Evolutionary conservation across 2,888 invertebrate species (phyloP), one percentile per base, ranked within the genome.

Genomic region (Molanna angustata): DNA sequence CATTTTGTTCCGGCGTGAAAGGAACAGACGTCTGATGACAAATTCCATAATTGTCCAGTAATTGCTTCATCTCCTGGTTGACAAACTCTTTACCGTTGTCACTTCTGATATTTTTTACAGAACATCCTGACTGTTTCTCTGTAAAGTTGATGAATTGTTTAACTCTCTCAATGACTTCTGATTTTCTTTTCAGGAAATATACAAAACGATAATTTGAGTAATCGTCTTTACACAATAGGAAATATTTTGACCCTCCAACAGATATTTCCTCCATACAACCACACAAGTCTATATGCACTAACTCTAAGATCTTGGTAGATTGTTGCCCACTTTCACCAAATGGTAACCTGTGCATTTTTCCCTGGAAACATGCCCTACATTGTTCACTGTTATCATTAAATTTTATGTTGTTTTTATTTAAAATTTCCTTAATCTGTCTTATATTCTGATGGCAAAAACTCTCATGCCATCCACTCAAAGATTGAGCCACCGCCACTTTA

Each of bases 1-100:
- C 37, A 37, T 37, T 37, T 13, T 37, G 37, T 37, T 37, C 37
- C 7, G 37, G 37, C 3, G 37, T 37, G 13, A 17, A 37, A 11
- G 37, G 2, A 3, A 37, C 18, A 3, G 37, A 17, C 11, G 3
- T 37, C 17, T 37, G 37, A 11, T 37, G 37, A 16, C 18, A 18
- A 17, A 37, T 37, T 3, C 37, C 37, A 37, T 16, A 4, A 17
- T 37, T 37, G 3, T 16, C 7, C 4, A 37, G 4, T 17, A 17
- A 37, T 37, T 37, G 17, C 3, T 17, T 13, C 37, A 37, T 37
- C 11, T 37, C 7, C 3, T 14, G 18, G 18, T 37, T 37, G 4
- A 37, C 18, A 17, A 17, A 37, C 18, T 37, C 37, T 16, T 3
- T 37, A n/a, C 37, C 37, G 16, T 18, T 37, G 11, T 37, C 37